Conservation (phyloP, 2,113 vertebrate species). For the Grantiella picta region DNA sequence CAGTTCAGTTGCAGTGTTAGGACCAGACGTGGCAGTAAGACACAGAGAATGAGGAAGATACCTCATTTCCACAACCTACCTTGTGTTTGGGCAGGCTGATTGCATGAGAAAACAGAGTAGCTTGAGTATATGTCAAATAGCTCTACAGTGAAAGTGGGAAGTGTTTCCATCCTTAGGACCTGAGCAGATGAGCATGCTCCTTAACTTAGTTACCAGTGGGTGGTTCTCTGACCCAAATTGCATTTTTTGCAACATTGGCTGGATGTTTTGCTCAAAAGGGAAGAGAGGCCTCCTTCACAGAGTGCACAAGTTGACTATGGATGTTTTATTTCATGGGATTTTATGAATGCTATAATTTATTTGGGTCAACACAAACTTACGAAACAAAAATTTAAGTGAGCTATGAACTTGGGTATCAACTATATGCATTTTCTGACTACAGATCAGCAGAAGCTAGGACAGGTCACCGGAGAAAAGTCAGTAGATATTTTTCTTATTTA, state of each 20-base stretch:
- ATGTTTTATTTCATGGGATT: neutral
- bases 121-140: neutral
- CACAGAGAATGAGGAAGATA: neutral
- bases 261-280: neutral
- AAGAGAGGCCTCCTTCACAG: neutral
- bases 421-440: neutral
- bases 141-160: neutral
- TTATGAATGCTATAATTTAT: neutral
- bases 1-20: neutral
- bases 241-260: neutral
- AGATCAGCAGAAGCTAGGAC: neutral
- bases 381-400: neutral
- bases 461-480: neutral
- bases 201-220: constrained; percentile 1
- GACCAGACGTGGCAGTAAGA: neutral
- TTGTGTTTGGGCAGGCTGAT: neutral
- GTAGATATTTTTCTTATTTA: neutral
- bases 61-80: neutral
- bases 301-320: neutral
- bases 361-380: neutral
- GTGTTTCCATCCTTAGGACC: neutral
- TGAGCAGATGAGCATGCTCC: neutral
- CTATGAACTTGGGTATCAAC: neutral
- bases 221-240: constrained; percentile 1
- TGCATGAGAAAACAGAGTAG: neutral